A percentile compares a stretch with the other conserved stretches of the same genome.
These are phyloP conservation scores for Cydia fagiglandana DNA, from an alignment of 1,140 invertebrate genomes.

Conservation along the genomic window DNA sequence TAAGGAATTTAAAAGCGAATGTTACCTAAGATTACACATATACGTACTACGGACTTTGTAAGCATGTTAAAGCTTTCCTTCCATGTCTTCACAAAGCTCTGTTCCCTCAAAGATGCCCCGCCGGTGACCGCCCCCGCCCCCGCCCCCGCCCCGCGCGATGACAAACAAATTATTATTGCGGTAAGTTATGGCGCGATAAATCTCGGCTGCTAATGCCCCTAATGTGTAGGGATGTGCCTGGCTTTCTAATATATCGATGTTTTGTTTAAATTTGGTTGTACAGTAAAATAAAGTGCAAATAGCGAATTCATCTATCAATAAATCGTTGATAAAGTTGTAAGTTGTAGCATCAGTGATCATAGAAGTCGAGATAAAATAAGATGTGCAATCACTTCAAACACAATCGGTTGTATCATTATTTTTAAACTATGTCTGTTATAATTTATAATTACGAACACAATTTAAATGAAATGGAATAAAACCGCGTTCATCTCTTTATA, in stretches of 20 bases:
- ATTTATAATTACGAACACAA: too few relatives aligned
- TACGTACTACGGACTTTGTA: too few relatives aligned
- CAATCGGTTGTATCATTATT: too few relatives aligned
- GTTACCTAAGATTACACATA: too few relatives aligned
- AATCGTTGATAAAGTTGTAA: not conserved
- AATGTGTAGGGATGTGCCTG: conserved; percentile 1
- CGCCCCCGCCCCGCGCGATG: not conserved
- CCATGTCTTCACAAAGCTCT: not conserved
- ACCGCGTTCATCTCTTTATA: too few relatives aligned
- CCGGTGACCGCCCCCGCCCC: not conserved
- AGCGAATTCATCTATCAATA: not conserved
- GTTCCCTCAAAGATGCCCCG: not conserved
- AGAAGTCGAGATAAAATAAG: too few relatives aligned
- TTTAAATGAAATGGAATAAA: too few relatives aligned
- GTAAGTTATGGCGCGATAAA: conserved; percentile 30
- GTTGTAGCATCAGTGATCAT: too few relatives aligned
- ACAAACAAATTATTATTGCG: conserved; percentile 29
- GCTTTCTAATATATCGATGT: conserved; percentile 8
- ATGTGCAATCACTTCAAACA: too few relatives aligned
- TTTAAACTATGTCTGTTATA: too few relatives aligned
- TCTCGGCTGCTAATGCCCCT: conserved; percentile 18
- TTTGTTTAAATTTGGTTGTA: not conserved
- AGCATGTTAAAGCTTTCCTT: too few relatives aligned
- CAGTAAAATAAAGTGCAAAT: not conserved
- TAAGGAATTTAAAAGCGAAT: too few relatives aligned